phyloP scores from a whole-genome alignment of 1,140 invertebrate species.

The Antheraea pernyi region DNA sequence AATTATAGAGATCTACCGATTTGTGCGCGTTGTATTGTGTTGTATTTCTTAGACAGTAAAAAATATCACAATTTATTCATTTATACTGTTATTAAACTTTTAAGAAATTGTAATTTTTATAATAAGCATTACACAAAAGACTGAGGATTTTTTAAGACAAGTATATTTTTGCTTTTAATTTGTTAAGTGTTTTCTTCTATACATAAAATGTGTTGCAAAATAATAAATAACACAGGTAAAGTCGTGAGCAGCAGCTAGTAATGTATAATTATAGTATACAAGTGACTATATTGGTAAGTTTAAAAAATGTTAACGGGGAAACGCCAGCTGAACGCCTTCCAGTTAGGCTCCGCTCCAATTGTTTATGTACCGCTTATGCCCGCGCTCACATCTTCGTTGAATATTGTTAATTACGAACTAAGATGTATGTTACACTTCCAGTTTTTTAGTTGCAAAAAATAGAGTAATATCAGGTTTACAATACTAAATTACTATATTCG shows the following conservation, averaged over 20 bases:
- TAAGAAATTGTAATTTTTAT: no score
- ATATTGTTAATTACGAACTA: slow-evolving; percentile 19
- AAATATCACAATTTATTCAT: no score
- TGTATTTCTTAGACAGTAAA: no score
- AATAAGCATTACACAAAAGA: no score
- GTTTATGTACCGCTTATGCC: slow-evolving; percentile 27
- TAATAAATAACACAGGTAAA: neutral
- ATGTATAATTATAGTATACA: neutral
- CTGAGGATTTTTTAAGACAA: no score
- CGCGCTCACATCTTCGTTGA: slow-evolving; percentile 15
- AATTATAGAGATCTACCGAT: no score
- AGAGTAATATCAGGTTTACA: neutral
- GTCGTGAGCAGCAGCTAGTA: no score
- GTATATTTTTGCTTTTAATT: no score
- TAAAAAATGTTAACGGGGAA: slow-evolving; percentile 48
- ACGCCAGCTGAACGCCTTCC: slow-evolving; percentile 30
- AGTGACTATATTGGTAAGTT: slow-evolving; percentile 20
- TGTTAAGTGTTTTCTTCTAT: no score
- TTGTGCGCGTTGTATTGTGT: no score
- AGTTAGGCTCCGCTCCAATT: slow-evolving; percentile 61
- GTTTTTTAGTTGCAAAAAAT: neutral
- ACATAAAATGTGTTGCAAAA: neutral
- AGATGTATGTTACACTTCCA: slow-evolving; percentile 4
- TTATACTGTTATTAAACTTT: no score
- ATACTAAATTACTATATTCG: neutral